Conservation (phyloP, 1,140 invertebrate species). For the Wiebesia pumilae region DNA sequence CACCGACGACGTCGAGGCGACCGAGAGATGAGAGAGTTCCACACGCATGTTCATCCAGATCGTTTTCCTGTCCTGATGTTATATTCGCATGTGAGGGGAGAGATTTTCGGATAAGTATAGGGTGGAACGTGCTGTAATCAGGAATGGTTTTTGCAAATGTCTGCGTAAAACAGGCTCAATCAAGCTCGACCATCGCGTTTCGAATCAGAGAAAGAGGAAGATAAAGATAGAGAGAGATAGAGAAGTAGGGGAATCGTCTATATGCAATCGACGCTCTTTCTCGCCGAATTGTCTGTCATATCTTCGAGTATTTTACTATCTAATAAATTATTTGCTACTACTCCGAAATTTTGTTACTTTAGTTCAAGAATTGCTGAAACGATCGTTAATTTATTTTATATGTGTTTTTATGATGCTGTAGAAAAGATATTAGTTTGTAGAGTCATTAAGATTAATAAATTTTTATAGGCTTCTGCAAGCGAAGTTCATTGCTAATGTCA, state of each 20-base stretch:
- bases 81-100: slow-evolving; percentile 6
- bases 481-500: too few relatives aligned
- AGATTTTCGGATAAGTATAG: slow-evolving; percentile 55
- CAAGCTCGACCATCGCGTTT: slow-evolving; percentile 58
- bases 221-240: neutral
- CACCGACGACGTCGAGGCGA: neutral
- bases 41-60: slow-evolving; percentile 25
- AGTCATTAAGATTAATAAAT: neutral
- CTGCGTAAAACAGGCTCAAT: slow-evolving; percentile 67
- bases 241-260: neutral
- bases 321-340: slow-evolving; percentile 6
- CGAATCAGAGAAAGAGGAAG: too few relatives aligned
- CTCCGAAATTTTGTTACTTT: neutral
- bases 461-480: neutral
- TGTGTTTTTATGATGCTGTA: neutral
- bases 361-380: neutral
- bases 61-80: slow-evolving; percentile 20
- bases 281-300: neutral
- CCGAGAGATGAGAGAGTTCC: neutral
- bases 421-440: neutral
- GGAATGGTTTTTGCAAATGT: slow-evolving; percentile 62
- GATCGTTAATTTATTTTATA: neutral
- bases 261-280: neutral
- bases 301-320: slow-evolving; percentile 11
- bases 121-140: slow-evolving; percentile 63